Evolutionary conservation across 2,888 invertebrate species (phyloP), one percentile per base, ranked within the genome.

Genomic region (Zeuzera pyrina): DNA sequence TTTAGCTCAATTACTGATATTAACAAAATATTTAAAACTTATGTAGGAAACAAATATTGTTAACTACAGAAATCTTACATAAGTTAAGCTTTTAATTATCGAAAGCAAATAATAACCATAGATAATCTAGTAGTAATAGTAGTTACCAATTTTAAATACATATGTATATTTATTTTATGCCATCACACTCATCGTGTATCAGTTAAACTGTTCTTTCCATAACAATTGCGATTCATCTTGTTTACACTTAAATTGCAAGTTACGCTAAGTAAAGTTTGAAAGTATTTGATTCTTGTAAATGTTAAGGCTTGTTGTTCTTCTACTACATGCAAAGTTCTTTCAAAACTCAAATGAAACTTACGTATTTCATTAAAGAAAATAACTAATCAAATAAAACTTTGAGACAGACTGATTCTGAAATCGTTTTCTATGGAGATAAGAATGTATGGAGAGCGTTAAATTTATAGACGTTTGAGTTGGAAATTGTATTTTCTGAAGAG

Each of bases 401-500:
- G 36, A 36, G 24, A 36, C 38, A 32, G 21, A 35, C 39, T 39
- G 42, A 42, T 47, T 42, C 37, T 36, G 43, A 35, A 42, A 36
- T 41, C 42, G 43, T 45, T 41, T 47, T 47, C 23, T 47, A 49
- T 52, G 45, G 46, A 52, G 46, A 57, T 48, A 45, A 42, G 46
- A 57, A 55, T 59, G 57, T 59, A 60, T 65, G 59, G 57, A 58
- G 55, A 51, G 49, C 43, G 56, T 60, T 45, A 62, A 67, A 74
- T 72, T 68, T 72, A 74, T 74, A 61, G 52, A 57, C 55, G 59
- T 66, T 68, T 58, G 59, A 70, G 60, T 71, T 76, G 76, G 74
- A 77, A 74, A 78, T 76, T 76, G 74, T 77, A 70, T 76, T 71
- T 77, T 74, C 66, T 73, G 68, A 64, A 67, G 72, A 77, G 78